A percentile compares a stretch with the other conserved stretches of the same genome.
Evolutionary conservation across 2,113 vertebrate species (phyloP).

Genomic region (Eira barbara): DNA sequence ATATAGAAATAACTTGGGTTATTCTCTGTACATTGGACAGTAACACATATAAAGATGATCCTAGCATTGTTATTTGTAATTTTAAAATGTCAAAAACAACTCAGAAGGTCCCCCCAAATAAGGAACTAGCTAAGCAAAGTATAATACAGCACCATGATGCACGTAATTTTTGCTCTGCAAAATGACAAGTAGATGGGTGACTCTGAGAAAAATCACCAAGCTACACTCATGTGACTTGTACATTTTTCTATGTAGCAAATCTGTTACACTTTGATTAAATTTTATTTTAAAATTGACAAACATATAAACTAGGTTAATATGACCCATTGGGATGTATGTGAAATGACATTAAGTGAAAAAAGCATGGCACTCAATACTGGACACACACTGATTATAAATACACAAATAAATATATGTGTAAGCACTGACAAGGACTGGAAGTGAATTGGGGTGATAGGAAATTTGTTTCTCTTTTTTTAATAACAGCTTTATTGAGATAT

Average conservation of each 20-base stretch:
- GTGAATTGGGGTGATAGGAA: background rate
- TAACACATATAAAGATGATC: background rate
- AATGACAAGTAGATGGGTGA: background rate
- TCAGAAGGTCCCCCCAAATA: background rate
- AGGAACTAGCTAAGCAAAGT: background rate
- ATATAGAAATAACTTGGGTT: background rate
- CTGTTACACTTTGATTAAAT: background rate
- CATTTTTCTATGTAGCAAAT: background rate
- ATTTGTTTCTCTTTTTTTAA: background rate
- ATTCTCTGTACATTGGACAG: background rate
- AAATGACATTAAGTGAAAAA: conserved; percentile 7
- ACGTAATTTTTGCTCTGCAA: background rate
- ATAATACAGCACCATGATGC: background rate
- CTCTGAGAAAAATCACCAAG: background rate
- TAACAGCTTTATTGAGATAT: background rate
- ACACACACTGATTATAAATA: background rate
- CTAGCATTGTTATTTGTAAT: background rate
- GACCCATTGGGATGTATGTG: background rate
- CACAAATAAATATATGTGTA: background rate
- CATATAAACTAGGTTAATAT: background rate
- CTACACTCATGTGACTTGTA: background rate
- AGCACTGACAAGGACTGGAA: background rate
- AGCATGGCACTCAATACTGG: background rate
- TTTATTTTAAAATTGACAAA: background rate
- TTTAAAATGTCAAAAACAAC: background rate